Conservation (phyloP, 2,113 vertebrate genomes). For the Poecile atricapillus region DNA sequence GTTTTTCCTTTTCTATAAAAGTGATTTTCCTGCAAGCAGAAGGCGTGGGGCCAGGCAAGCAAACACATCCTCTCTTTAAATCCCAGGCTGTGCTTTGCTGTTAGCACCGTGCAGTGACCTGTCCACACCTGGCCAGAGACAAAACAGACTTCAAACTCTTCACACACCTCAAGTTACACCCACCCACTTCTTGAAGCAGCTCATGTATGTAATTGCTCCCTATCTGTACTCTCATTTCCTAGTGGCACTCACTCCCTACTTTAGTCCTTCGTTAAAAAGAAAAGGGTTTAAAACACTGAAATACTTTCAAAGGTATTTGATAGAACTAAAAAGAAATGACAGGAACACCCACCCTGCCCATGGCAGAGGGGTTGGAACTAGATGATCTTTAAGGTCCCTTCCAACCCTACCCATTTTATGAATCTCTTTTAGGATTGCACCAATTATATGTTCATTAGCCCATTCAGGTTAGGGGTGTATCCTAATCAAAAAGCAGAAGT, state of each 20-base stretch:
- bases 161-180: background rate
- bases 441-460: constrained; percentile 7
- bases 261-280: background rate
- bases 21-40: background rate
- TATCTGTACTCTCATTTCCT: background rate
- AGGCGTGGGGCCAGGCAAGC: background rate
- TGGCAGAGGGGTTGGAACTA: background rate
- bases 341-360: background rate
- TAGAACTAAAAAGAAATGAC: background rate
- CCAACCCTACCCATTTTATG: background rate
- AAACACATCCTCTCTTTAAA: background rate
- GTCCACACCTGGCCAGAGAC: background rate
- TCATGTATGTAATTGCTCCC: background rate
- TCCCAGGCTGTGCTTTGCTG: background rate
- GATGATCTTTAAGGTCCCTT: background rate
- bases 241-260: background rate
- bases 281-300: background rate
- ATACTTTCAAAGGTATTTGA: background rate
- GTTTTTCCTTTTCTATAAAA: background rate
- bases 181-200: background rate
- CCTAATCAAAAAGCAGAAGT: background rate
- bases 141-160: background rate
- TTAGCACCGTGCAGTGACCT: background rate
- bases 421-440: background rate
- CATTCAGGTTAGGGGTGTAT: background rate